A percentile compares a stretch with the other conserved stretches of the same genome.
Conservation (phyloP, 2,113 vertebrate species). For the Percopsis transmontana region DNA sequence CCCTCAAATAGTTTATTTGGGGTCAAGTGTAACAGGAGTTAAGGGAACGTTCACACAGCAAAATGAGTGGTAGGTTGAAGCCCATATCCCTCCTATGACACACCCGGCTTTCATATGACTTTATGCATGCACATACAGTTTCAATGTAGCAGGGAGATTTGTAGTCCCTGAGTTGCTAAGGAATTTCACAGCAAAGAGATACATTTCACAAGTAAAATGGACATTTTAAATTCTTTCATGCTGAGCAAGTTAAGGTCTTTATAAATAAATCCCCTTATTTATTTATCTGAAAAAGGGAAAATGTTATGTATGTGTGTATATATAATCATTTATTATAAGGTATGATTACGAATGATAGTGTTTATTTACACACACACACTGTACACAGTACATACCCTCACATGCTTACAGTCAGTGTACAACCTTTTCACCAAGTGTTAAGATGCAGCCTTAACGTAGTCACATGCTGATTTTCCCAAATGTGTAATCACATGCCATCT, state of each 20-base stretch:
- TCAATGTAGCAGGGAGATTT: background rate
- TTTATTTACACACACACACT: background rate
- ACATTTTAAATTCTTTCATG: constrained; percentile 16
- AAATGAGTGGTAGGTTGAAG: background rate
- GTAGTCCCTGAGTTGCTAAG: background rate
- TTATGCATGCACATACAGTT: background rate
- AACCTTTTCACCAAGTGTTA: background rate
- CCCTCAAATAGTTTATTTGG: background rate
- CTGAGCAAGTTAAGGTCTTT: background rate
- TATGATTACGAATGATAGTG: too few species aligned
- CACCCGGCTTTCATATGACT: background rate
- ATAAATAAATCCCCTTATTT: background rate
- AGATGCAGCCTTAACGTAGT: constrained; percentile 15
- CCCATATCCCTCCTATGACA: background rate
- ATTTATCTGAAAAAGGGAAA: background rate
- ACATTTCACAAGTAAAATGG: background rate
- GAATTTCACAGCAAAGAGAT: constrained; percentile 19
- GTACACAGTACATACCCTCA: background rate
- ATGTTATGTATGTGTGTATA: too few species aligned
- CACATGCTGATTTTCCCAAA: constrained; percentile 51
- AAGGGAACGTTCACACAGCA: background rate
- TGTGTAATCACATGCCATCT: constrained; percentile 67
- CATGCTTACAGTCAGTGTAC: background rate
- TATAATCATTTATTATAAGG: too few species aligned
- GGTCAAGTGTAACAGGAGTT: constrained; percentile 8